Evolutionary conservation across 2,888 invertebrate genomes (phyloP).

Genomic region (Dolomedes plantarius): DNA sequence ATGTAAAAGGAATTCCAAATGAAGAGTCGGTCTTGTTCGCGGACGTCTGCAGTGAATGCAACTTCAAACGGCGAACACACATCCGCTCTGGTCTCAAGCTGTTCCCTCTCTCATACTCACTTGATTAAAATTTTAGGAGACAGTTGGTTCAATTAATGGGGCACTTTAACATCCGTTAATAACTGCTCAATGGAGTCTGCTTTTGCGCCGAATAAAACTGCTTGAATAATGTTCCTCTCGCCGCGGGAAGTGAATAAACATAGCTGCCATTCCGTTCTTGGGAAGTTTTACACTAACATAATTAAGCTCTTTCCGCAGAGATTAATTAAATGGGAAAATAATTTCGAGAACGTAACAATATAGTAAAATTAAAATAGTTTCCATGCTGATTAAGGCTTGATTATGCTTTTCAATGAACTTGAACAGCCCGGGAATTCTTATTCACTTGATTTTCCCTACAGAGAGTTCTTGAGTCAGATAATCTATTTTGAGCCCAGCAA

Average conservation of each 20-base stretch:
- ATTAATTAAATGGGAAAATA: not conserved
- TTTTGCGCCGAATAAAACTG: not conserved
- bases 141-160: not conserved
- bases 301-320: not conserved
- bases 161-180: slow-evolving; percentile 17
- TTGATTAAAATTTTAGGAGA: not conserved
- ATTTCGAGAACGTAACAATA: not conserved
- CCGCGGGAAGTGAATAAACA: not conserved
- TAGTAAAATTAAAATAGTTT: too few species aligned
- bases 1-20: too few species aligned
- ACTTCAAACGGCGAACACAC: not conserved
- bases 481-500: too few species aligned
- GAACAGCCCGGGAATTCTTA: too few species aligned
- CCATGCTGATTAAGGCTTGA: too few species aligned
- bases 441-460: too few species aligned
- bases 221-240: not conserved
- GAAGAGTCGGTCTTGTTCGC: too few species aligned
- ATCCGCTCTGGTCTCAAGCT: not conserved
- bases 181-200: slow-evolving; percentile 16
- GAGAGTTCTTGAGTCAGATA: too few species aligned
- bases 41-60: too few species aligned
- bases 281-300: not conserved
- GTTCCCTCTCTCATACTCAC: not conserved
- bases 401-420: too few species aligned
- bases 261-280: not conserved